Percentiles rank a stretch among this genome's conserved stretches.
Conservation (phyloP, 2,888 invertebrate species). For the Drosophila siamana region DNA sequence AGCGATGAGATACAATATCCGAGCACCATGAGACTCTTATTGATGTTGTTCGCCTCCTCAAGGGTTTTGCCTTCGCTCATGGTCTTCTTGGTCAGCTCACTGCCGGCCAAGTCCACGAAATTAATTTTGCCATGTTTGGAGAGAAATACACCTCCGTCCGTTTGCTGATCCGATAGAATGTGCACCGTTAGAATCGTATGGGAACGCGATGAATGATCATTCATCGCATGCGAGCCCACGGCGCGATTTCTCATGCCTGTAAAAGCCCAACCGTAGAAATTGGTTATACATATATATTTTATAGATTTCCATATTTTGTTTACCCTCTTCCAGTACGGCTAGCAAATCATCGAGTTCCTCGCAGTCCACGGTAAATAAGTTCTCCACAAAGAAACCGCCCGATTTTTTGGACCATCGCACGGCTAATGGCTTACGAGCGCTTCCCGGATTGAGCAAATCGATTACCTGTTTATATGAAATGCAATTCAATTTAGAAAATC, state of each 20-base stretch:
- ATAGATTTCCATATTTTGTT: slow-evolving; percentile 30
- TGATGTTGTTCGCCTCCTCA: slow-evolving; percentile 98
- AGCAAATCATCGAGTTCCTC: slow-evolving; percentile 96
- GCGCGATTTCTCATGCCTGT: slow-evolving; percentile 96
- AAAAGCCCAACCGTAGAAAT: background rate
- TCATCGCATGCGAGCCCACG: slow-evolving; percentile 96
- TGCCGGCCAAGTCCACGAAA: slow-evolving; percentile 98
- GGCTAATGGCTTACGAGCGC: slow-evolving; percentile 90
- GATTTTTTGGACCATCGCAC: slow-evolving; percentile 98
- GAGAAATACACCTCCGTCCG: slow-evolving; percentile 93
- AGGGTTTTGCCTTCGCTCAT: slow-evolving; percentile 94
- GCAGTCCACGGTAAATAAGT: slow-evolving; percentile 97
- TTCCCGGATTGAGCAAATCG: slow-evolving; percentile 95
- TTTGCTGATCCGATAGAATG: slow-evolving; percentile 93
- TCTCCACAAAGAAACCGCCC: slow-evolving; percentile 97
- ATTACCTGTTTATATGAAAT: slow-evolving; percentile 89
- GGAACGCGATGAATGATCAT: slow-evolving; percentile 96
- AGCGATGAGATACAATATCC: slow-evolving; percentile 97
- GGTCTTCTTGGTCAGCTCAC: slow-evolving; percentile 97
- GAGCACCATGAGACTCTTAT: slow-evolving; percentile 96
- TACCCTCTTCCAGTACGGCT: slow-evolving; percentile 97
- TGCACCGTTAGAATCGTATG: slow-evolving; percentile 93
- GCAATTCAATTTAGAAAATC: slow-evolving; percentile 64
- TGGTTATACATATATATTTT: background rate
- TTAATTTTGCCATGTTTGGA: slow-evolving; percentile 97